phyloP scores from a whole-genome alignment of 2,888 invertebrate genomes.

The Xanthorhoe designata region DNA sequence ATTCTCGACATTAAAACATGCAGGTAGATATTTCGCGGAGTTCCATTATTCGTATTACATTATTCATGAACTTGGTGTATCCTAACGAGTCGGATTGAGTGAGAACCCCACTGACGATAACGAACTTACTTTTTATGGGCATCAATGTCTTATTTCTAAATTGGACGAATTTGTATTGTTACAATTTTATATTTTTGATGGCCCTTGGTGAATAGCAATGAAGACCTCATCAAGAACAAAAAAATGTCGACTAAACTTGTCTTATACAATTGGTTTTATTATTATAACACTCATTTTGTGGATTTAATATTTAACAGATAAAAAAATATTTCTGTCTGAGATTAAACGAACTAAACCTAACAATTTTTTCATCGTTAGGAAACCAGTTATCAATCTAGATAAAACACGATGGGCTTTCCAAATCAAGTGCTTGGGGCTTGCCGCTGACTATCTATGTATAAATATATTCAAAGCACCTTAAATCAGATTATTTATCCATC shows the following conservation, averaged over 20 bases:
- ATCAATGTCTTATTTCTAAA: conserved; percentile 64
- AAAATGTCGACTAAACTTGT: conserved; percentile 4
- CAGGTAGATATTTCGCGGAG: conserved; percentile 74
- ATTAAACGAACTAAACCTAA: background rate
- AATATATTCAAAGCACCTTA: too few relatives aligned
- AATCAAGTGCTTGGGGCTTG: too few relatives aligned
- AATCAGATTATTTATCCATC: too few relatives aligned
- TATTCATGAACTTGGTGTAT: conserved; percentile 79
- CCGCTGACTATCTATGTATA: too few relatives aligned
- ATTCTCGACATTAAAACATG: conserved; percentile 75
- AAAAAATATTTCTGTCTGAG: too few relatives aligned
- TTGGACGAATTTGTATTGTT: conserved; percentile 46
- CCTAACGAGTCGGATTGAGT: conserved; percentile 75
- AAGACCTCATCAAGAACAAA: conserved; percentile 25
- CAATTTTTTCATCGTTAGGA: too few relatives aligned
- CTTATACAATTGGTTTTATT: conserved; percentile 2
- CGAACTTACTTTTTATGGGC: conserved; percentile 73
- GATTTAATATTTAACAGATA: background rate
- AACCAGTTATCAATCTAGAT: too few relatives aligned
- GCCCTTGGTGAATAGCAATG: conserved; percentile 30
- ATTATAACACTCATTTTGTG: background rate
- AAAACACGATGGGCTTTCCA: too few relatives aligned
- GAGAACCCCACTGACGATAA: conserved; percentile 75
- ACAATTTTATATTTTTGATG: conserved; percentile 31
- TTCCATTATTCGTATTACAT: conserved; percentile 78